Evolutionary conservation across 2,888 invertebrate genomes (phyloP).

Genomic region (Eustalomyia histrio): DNA sequence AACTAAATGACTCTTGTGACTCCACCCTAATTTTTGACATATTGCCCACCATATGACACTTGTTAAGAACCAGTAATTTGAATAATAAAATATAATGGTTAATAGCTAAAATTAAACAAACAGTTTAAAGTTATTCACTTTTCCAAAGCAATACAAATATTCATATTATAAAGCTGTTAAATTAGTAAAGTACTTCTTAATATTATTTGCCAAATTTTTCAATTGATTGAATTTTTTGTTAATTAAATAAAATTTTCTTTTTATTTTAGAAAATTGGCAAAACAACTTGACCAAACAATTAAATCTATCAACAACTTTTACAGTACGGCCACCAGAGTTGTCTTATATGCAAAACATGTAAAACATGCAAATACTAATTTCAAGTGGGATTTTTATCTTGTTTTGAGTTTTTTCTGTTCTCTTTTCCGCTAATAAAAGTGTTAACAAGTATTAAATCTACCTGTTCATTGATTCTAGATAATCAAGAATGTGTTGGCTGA

Average conservation of each 20-base stretch:
- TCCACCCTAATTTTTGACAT: conserved; percentile 33
- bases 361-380: conserved; percentile 47
- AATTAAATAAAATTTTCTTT: no score
- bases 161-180: no score
- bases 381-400: conserved; percentile 59
- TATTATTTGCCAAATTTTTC: no score
- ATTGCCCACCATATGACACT: conserved; percentile 47
- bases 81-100: conserved; percentile 37
- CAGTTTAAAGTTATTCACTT: no score
- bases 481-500: conserved; percentile 65
- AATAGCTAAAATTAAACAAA: not conserved
- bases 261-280: not conserved
- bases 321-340: conserved; percentile 40
- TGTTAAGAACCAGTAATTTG: conserved; percentile 34
- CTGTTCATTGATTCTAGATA: conserved; percentile 65
- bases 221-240: no score
- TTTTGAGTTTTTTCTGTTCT: conserved; percentile 40
- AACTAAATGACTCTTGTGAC: conserved; percentile 24
- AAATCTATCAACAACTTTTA: not conserved
- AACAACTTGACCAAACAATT: not conserved
- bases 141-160: no score
- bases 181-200: no score
- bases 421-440: conserved; percentile 61
- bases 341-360: conserved; percentile 34
- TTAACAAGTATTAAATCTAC: conserved; percentile 66